Evolutionary conservation across 1,140 invertebrate species (phyloP).

Genomic region (Paraescarpia echinospica): DNA sequence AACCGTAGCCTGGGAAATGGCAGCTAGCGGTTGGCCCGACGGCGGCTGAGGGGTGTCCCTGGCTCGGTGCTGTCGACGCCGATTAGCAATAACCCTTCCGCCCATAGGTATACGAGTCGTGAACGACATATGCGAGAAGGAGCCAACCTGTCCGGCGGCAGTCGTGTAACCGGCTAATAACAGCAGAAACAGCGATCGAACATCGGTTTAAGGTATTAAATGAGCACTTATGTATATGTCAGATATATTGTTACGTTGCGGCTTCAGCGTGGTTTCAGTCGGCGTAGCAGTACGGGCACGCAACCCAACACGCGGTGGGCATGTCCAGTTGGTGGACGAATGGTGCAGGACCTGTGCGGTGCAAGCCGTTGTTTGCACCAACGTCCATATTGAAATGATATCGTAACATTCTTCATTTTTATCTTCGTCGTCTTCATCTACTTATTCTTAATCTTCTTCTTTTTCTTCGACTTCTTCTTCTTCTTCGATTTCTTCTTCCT

Average conservation of each 20-base stretch:
- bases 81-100: background rate
- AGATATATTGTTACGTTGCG: background rate
- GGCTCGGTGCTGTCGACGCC: background rate
- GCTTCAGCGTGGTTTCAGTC: too few relatives aligned
- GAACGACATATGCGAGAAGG: background rate
- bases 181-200: background rate
- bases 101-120: background rate
- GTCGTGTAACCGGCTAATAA: background rate
- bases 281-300: too few relatives aligned
- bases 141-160: background rate
- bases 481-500: too few relatives aligned
- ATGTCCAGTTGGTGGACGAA: too few relatives aligned
- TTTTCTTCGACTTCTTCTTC: too few relatives aligned
- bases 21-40: background rate
- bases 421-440: too few relatives aligned
- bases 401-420: too few relatives aligned
- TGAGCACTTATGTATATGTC: background rate
- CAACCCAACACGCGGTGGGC: too few relatives aligned
- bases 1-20: background rate
- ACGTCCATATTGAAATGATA: too few relatives aligned
- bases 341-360: too few relatives aligned
- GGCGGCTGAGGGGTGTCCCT: background rate
- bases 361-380: too few relatives aligned
- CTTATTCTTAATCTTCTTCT: too few relatives aligned
- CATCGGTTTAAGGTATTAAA: background rate